phyloP scores from a whole-genome alignment of 2,888 invertebrate genomes.

The Parnassius apollo region DNA sequence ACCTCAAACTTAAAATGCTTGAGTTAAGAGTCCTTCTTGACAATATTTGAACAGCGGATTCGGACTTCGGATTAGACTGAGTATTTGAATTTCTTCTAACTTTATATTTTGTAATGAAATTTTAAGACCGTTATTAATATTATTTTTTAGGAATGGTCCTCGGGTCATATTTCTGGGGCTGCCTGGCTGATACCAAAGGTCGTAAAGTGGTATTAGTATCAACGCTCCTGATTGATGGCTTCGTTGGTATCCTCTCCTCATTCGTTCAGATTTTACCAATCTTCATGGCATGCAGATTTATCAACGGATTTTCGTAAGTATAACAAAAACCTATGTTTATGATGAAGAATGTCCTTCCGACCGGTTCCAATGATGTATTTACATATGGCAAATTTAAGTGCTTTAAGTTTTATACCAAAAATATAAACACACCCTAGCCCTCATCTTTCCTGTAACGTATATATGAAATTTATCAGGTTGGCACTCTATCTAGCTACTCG shows the following conservation, averaged over 20 bases:
- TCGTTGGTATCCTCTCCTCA: slow-evolving; percentile 86
- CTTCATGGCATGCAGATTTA: slow-evolving; percentile 87
- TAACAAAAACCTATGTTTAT: background rate
- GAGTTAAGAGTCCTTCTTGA: too few species aligned
- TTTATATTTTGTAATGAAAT: background rate
- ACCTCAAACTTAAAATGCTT: too few species aligned
- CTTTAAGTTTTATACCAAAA: too few species aligned
- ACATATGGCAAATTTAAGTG: too few species aligned
- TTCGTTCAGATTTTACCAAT: slow-evolving; percentile 86
- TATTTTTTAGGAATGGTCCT: slow-evolving; percentile 85
- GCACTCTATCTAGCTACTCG: too few species aligned
- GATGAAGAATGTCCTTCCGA: background rate
- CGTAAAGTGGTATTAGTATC: slow-evolving; percentile 87
- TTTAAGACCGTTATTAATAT: background rate
- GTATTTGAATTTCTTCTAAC: too few species aligned
- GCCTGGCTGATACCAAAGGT: slow-evolving; percentile 91
- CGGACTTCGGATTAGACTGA: too few species aligned
- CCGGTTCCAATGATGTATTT: too few species aligned
- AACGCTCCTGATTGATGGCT: slow-evolving; percentile 86
- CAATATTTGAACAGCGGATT: too few species aligned
- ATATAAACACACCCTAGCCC: too few species aligned
- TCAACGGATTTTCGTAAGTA: slow-evolving; percentile 91
- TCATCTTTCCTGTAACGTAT: too few species aligned
- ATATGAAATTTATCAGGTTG: too few species aligned
- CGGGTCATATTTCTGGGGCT: slow-evolving; percentile 93